These are phyloP conservation scores for Numida meleagris DNA, from an alignment of 2,113 vertebrate genomes.

Conservation along the genomic window DNA sequence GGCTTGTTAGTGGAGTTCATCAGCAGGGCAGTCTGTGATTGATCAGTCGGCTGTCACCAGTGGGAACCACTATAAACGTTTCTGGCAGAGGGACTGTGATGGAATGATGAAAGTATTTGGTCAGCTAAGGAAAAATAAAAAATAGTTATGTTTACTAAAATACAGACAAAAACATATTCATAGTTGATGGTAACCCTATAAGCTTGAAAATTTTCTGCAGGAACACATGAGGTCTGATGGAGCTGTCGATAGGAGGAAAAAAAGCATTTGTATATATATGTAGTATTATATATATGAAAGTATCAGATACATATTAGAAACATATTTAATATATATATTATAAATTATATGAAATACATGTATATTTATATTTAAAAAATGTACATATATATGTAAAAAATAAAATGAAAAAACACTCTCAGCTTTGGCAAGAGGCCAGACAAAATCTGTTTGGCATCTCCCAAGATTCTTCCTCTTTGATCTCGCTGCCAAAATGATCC, in stretches of 20 bases:
- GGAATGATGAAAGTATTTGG: neutral
- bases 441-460: constrained; percentile 48
- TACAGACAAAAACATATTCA: neutral
- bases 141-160: neutral
- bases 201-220: neutral
- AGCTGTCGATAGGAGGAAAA: neutral
- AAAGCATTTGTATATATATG: neutral
- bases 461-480: constrained; percentile 49
- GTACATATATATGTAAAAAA: neutral
- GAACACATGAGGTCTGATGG: neutral
- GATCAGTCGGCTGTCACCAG: neutral
- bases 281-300: neutral
- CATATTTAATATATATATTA: neutral
- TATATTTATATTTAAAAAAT: neutral
- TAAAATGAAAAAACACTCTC: neutral
- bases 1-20: constrained; percentile 8
- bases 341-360: neutral
- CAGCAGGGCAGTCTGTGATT: neutral
- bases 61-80: neutral
- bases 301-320: neutral
- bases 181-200: neutral
- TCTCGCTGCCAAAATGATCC: constrained; percentile 48
- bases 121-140: neutral
- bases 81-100: constrained; percentile 12
- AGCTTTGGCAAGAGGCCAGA: constrained; percentile 38